Percentiles rank a stretch among this genome's conserved stretches.
These are phyloP conservation scores for Lingula anatina DNA, from an alignment of 2,888 invertebrate species.

Conservation along the genomic window DNA sequence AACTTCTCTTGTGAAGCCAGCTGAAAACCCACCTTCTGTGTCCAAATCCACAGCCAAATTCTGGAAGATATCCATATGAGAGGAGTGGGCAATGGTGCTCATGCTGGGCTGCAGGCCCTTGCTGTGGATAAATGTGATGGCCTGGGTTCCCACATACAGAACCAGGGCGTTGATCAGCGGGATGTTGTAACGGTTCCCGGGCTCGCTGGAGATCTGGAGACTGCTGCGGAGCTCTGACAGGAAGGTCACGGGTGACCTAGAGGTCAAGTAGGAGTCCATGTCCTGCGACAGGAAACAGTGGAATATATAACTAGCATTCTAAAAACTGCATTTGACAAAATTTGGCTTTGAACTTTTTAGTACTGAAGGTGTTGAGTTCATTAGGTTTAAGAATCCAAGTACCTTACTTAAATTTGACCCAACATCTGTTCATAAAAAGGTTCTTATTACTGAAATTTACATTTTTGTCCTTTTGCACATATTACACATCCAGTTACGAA, in stretches of 20 bases:
- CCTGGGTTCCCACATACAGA: conserved; percentile 94
- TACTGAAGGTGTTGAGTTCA: no score
- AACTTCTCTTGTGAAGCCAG: no score
- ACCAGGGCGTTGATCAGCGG: conserved; percentile 95
- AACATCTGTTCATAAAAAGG: no score
- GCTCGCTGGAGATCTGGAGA: conserved; percentile 54
- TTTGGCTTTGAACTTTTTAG: no score
- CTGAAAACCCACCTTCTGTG: conserved; percentile 85
- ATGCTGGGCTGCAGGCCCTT: conserved; percentile 91
- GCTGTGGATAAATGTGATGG: conserved; percentile 83
- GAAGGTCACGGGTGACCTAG: conserved; percentile 90
- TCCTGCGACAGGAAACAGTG: conserved; percentile 59
- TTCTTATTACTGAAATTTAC: no score
- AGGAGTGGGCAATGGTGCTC: conserved; percentile 91
- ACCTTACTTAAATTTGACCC: no score
- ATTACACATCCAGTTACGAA: no score
- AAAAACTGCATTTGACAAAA: no score
- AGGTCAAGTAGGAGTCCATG: conserved; percentile 92
- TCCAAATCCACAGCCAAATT: conserved; percentile 97
- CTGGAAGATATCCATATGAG: conserved; percentile 99
- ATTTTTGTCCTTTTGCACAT: no score
- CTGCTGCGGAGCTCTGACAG: conserved; percentile 82
- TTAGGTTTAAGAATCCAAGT: no score
- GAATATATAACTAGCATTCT: neutral
- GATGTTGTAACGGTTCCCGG: conserved; percentile 90